Evolutionary conservation across 2,113 vertebrate species (phyloP), one percentile per base, ranked within the genome.

Genomic region (Carassius gibelio): DNA sequence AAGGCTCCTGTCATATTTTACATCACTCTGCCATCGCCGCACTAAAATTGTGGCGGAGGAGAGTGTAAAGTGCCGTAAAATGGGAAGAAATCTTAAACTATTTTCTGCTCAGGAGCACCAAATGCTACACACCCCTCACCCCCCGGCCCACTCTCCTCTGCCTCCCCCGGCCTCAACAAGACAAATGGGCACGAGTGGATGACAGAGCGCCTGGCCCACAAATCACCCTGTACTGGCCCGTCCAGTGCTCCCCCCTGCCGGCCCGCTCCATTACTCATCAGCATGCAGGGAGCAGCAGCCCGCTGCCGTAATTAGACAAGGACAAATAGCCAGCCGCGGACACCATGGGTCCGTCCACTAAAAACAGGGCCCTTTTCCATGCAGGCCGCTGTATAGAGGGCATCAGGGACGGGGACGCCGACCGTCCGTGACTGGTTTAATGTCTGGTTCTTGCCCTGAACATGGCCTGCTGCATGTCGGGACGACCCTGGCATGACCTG

Each of bases 291-390:
- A 96, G 94, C 91, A 92, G 95, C 91, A 94, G 95, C 96, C 95
- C 95, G 95, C 93, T 94, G 95, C 93, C 92, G 95, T 97, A 98
- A 99, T 97, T 96, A 98, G 96, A 97, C 97, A 98, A 97, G 95
- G 95, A 97, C 96, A 97, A 96, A 98, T 96, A 91, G 93, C 94
- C 76, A 48, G 91, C 89, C 69, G 14, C 87, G 48, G 93, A 93
- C 94, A 93, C 82, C 91, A 93, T 92, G 93, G 83, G 83, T 93
- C 91, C 92, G 92, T 93, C 93, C 94, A 91, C 95, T 95, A 93
- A 95, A 94, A 93, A 95, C 95, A 90, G 74, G 87, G 88, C 92
- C 94, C 0, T 93, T 95, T 95, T 93, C 96, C 94, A 95, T 91
- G 92, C 94, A 93, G 94, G 94, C 93, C 55, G 62, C 91, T 85